Base-by-base conservation (phyloP, 2,888 invertebrate genomes). In the Seladonia tumulorum region DNA sequence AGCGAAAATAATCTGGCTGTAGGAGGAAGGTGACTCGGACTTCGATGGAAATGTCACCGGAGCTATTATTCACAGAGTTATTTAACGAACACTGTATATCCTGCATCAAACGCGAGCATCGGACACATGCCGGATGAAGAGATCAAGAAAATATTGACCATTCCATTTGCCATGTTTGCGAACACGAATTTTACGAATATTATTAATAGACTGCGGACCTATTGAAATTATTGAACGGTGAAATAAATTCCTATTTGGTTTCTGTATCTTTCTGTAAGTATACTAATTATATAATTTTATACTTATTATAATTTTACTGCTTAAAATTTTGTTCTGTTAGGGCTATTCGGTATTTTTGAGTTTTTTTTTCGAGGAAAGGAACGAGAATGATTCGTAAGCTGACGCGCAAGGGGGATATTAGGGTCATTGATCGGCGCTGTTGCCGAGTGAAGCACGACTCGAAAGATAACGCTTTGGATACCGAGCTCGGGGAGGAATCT, bases 351-450 rank as follows among this genome's bases (percentile, higher is more conserved):
- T 63, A 8, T 29, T 29, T 35, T 63, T 29, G 4, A 10, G 10
- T 45, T 57, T n/a, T 57, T 57, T 57, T 57, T n/a, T 12, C 12
- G n/a, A 57, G 12, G 22, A n/a, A 10, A n/a, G 12, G 4, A 57
- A n/a, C 12, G n/a, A n/a, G 57, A 70, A n/a, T 14, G 5, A 22
- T 22, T 5, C 14, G 42, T 42, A 70, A n/a, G 70, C 39, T 7
- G n/a, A 70, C 42, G 5, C 5, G 70, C 22, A n/a, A 42, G 14
- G 42, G 42, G 42, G 70, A n/a, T 12, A 42, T 42, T 42, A 42
- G 42, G 42, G 42, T 70, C 70, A 70, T 70, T 70, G 70, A 70
- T 70, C 68, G 68, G 22, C 5, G n/a, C n/a, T n/a, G 70, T 70
- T 42, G n/a, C 39, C 42, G 42, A 70, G 70, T n/a, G 42, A 42